Evolutionary conservation across 2,113 vertebrate genomes (phyloP).

Genomic region (human (Homo sapiens)): GRCh38 chr2:150815501-150816000

Average conservation of each 20-base stretch:
- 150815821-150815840: neutral
- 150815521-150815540: neutral
- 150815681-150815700: neutral
- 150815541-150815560: neutral
- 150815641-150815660: neutral
- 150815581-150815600: neutral
- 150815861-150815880: conserved; percentile 9
- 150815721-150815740: neutral
- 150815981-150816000: neutral
- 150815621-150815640: neutral
- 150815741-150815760: neutral
- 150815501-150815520: neutral
- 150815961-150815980: neutral
- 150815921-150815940: neutral
- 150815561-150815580: neutral
- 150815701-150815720: neutral
- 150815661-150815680: neutral
- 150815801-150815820: neutral
- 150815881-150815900: neutral
- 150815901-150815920: neutral
- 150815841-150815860: neutral
- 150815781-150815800: neutral
- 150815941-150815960: neutral
- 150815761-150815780: neutral
- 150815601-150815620: neutral